These are phyloP conservation scores for Trichopria drosophilae DNA, from an alignment of 2,888 invertebrate genomes.

Conservation along the genomic window DNA sequence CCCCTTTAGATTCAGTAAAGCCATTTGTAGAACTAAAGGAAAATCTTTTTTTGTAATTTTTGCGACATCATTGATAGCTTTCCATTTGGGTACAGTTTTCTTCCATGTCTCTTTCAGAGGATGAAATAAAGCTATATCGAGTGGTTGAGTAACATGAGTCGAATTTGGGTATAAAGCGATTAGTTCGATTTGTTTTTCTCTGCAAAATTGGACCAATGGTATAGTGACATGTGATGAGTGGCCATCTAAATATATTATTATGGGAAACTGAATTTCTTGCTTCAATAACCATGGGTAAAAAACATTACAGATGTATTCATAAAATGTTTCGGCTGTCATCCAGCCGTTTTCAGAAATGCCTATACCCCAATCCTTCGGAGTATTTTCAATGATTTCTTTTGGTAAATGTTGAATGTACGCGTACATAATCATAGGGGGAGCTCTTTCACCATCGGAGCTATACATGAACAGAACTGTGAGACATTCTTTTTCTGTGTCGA, in stretches of 20 bases:
- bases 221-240: slow-evolving; percentile 7
- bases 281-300: slow-evolving; percentile 4
- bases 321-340: slow-evolving; percentile 17
- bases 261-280: slow-evolving; percentile 6
- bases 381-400: slow-evolving; percentile 9
- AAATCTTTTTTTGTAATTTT: slow-evolving; percentile 7
- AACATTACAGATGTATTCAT: slow-evolving; percentile 6
- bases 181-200: slow-evolving; percentile 10
- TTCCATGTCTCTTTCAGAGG: slow-evolving; percentile 10
- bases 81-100: slow-evolving; percentile 4
- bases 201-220: slow-evolving; percentile 9
- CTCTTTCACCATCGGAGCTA: slow-evolving; percentile 14
- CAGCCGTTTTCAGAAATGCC: slow-evolving; percentile 19
- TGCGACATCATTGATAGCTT: background rate
- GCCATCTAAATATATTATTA: slow-evolving; percentile 8
- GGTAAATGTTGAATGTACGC: slow-evolving; percentile 13
- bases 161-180: background rate
- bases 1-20: background rate
- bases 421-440: slow-evolving; percentile 24
- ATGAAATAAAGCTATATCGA: slow-evolving; percentile 15
- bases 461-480: slow-evolving; percentile 24
- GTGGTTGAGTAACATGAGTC: slow-evolving; percentile 9
- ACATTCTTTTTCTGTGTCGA: slow-evolving; percentile 13
- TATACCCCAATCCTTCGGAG: slow-evolving; percentile 10
- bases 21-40: background rate